Evolutionary conservation across 2,113 vertebrate species (phyloP).

Genomic region (Phyllopteryx taeniolatus): DNA sequence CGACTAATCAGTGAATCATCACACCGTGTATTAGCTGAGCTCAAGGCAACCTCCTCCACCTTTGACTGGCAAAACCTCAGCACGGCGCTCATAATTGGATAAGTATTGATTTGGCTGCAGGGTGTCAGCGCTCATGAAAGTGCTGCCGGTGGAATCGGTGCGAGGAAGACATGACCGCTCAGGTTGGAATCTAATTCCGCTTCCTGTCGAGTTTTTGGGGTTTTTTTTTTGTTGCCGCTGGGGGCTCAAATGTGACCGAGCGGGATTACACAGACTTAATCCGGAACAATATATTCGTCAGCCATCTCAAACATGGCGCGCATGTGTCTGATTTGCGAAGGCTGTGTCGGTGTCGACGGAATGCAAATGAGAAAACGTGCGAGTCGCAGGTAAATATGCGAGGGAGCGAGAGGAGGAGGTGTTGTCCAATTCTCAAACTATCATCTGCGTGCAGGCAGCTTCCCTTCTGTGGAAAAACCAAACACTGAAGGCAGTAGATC

Average conservation of each 20-base stretch:
- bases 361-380: conserved; percentile 18
- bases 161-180: conserved; percentile 17
- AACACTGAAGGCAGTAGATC: background rate
- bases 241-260: conserved; percentile 49
- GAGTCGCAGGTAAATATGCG: background rate
- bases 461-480: background rate
- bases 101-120: conserved; percentile 38
- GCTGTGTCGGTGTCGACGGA: conserved; percentile 25
- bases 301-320: conserved; percentile 42
- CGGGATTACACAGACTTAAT: conserved; percentile 63
- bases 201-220: conserved; percentile 39
- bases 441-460: background rate
- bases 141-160: background rate
- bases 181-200: conserved; percentile 56
- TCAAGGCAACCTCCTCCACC: background rate
- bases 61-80: background rate
- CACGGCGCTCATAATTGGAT: conserved; percentile 18
- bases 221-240: conserved; percentile 15
- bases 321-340: conserved; percentile 19
- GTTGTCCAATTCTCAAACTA: no score
- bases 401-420: background rate
- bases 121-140: conserved; percentile 6
- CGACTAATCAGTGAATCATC: background rate
- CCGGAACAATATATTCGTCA: conserved; percentile 67
- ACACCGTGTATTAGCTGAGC: background rate